phyloP scores from a whole-genome alignment of 2,113 vertebrate species.

The Prunella fulvescens region DNA sequence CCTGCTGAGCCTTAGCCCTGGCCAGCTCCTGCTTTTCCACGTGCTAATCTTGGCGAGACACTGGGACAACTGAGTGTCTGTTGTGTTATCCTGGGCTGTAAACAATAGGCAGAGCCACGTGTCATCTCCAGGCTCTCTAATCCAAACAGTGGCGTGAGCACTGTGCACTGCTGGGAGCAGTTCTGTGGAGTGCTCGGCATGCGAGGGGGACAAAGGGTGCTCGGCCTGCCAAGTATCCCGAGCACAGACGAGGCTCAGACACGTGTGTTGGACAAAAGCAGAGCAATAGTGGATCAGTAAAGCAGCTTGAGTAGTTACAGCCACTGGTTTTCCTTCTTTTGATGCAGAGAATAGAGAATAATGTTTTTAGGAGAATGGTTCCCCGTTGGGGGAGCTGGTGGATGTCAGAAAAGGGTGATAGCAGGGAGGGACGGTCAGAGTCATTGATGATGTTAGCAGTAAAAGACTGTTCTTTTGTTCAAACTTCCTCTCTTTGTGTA shows the following conservation, averaged over 20 bases:
- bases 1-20: slow-evolving; percentile 1
- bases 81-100: slow-evolving; percentile 40
- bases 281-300: slow-evolving; percentile 39
- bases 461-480: slow-evolving; percentile 3
- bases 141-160: slow-evolving; percentile 46
- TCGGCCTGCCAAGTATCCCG: neutral
- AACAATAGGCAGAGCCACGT: slow-evolving; percentile 44
- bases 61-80: slow-evolving; percentile 29
- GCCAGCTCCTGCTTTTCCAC: slow-evolving; percentile 60
- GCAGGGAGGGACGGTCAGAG: slow-evolving; percentile 32
- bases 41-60: slow-evolving; percentile 55
- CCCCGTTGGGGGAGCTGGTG: slow-evolving; percentile 27
- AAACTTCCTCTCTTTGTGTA: neutral
- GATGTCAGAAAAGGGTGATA: slow-evolving; percentile 52
- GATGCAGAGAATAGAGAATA: slow-evolving; percentile 54
- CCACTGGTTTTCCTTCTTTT: slow-evolving; percentile 66
- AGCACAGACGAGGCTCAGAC: neutral
- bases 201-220: neutral
- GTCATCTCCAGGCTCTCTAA: slow-evolving; percentile 19
- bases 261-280: slow-evolving; percentile 33
- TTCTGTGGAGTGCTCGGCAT: neutral
- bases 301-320: slow-evolving; percentile 48
- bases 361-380: slow-evolving; percentile 55
- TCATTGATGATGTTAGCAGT: neutral
- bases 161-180: neutral